Evolutionary conservation across 1,140 invertebrate genomes (phyloP), one percentile per base, ranked within the genome.

Genomic region (Anastatus disparis): DNA sequence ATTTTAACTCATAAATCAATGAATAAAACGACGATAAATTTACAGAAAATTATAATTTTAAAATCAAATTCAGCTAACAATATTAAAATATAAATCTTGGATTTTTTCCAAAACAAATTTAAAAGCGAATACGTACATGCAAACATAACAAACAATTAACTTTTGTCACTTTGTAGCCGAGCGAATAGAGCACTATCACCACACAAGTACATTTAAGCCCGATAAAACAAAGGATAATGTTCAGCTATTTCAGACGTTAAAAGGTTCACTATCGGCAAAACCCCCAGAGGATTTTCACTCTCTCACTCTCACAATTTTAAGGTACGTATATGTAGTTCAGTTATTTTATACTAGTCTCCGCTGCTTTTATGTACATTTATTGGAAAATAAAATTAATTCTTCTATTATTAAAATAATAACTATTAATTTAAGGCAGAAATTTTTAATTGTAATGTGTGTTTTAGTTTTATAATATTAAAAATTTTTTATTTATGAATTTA

Each of bases 181-280:
- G 26, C 40, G 40, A 48, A 46, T 67, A 67, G 56, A 66, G 63
- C 13, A 26, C 22, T 26, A 26, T 46, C 22, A 42, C 31, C 46
- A 13, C 24, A 3, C 64, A n/a, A 66, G 38, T 55, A 29, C 64
- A 67, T 67, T n/a, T 58, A 59, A 67, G 29, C 65, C n/a, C 17
- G 55, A 59, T 59, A 50, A 59, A 67, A 46, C 65, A 20, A 58
- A 17, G 29, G 53, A 59, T 67, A 67, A 58, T 58, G 55, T 7
- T 50, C 53, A 31, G 27, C 65, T 59, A 59, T 67, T 67, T 24
- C 55, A 48, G 22, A 46, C 2, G 42, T 44, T n/a, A 46, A 38
- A 58, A 67, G 42, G 40, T n/a, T n/a, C 29, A 59, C 15, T 56
- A 56, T 55, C 52, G 26, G 15, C 2, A 22, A 38, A 55, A n/a